Evolutionary conservation across 2,113 vertebrate genomes (phyloP).

Genomic region (Xiphophorus hellerii): DNA sequence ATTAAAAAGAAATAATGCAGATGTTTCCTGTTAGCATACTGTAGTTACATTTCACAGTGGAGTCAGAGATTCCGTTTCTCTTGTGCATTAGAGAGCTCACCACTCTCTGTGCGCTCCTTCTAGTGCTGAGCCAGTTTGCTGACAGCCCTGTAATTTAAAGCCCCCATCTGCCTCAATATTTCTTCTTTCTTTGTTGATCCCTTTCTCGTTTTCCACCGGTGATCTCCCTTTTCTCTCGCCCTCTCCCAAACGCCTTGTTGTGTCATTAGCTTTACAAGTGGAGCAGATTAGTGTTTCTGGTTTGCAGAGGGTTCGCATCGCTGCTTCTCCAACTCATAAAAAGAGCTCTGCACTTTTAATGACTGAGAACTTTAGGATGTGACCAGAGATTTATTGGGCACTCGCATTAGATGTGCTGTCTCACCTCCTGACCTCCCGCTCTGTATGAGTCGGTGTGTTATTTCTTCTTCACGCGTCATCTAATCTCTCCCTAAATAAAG

Average conservation of each 20-base stretch:
- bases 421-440: constrained; percentile 43
- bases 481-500: background rate
- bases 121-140: background rate
- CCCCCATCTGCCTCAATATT: constrained; percentile 26
- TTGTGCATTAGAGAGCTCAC: background rate
- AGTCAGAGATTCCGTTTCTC: constrained; percentile 12
- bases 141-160: background rate
- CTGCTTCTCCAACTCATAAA: constrained; percentile 57
- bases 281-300: constrained; percentile 11
- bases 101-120: background rate
- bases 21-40: background rate
- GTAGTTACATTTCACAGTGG: background rate
- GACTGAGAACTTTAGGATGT: constrained; percentile 46
- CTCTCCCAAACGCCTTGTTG: constrained; percentile 22
- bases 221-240: background rate
- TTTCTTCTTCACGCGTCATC: constrained; percentile 17
- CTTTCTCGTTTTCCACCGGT: constrained; percentile 38
- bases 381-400: constrained; percentile 76
- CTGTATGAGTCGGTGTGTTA: constrained; percentile 20
- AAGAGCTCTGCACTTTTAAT: constrained; percentile 30
- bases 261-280: constrained; percentile 17
- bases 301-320: constrained; percentile 28
- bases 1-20: background rate
- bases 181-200: constrained; percentile 20
- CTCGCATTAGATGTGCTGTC: constrained; percentile 59